Conservation (phyloP, 2,113 vertebrate genomes). For the Ia io region DNA sequence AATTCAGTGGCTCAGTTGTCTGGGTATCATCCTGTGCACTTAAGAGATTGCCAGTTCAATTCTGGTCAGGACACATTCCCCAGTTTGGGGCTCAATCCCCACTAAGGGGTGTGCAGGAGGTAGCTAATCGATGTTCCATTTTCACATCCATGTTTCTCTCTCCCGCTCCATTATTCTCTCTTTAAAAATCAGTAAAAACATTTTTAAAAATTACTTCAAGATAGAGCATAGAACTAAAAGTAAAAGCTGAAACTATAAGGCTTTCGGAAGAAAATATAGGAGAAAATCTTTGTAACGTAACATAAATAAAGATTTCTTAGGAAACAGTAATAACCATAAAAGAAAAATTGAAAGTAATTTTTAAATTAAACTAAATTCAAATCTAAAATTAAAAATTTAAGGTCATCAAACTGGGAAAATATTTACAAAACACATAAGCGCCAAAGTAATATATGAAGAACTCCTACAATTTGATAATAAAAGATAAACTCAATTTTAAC, state of each 20-base stretch:
- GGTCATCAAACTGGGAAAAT: neutral
- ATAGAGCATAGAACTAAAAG: neutral
- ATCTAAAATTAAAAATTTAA: neutral
- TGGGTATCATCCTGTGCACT: too few relatives aligned
- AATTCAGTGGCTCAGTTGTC: neutral
- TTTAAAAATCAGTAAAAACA: too few relatives aligned
- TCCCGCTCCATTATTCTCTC: too few relatives aligned
- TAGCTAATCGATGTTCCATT: too few relatives aligned
- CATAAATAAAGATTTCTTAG: conserved; percentile 30
- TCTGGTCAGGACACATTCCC: too few relatives aligned
- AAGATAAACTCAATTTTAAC: conserved; percentile 4
- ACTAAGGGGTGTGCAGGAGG: too few relatives aligned
- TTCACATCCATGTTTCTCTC: too few relatives aligned
- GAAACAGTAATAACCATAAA: neutral
- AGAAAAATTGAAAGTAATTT: neutral
- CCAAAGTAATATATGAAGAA: conserved; percentile 4
- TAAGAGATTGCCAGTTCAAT: too few relatives aligned
- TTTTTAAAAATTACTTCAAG: neutral
- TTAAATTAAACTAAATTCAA: conserved; percentile 35
- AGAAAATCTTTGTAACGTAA: neutral
- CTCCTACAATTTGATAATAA: neutral
- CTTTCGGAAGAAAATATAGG: neutral
- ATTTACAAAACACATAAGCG: neutral
- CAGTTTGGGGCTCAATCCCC: too few relatives aligned
- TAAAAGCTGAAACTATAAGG: neutral